Evolutionary conservation across 2,113 vertebrate species (phyloP), one percentile per base, ranked within the genome.

Genomic region (Nibea coibor): DNA sequence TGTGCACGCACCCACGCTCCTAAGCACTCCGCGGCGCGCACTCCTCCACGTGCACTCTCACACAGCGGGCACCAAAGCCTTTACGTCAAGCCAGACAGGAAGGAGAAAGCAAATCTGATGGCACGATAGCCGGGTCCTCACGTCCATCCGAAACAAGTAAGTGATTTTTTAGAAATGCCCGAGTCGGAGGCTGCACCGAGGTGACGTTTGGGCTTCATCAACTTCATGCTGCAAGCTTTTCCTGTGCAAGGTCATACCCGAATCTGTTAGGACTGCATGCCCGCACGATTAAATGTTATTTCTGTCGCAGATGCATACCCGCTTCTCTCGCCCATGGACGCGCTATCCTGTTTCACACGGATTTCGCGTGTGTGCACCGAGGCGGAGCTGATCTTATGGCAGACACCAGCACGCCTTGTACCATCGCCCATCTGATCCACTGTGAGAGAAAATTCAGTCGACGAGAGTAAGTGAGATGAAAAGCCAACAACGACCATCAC

Each of bases 381-480:
- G 35, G 80, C 78, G 50, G 78, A 85, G 72, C 80, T 73, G 85
- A 83, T 91, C 81, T 78, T 62, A 91, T 93, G 90, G 90, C 88
- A 77, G 87, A 82, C 77, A 75, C 54, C 86, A 28, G 67, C 75
- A 72, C 80, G 47, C 64, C 66, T 47, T 68, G 45, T 42, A 11
- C 74, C 74, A 19, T 81, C 88, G 84, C 63, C 70, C 72, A 77
- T 77, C 87, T 75, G 83, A 78, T 70, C 80, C 85, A 78, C 85
- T 81, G 84, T 84, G 81, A 88, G 58, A 66, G 66, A 64, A 66
- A 86, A 70, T 78, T 78, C 50, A 71, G 39, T 81, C 45, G 59
- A 67, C 31, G 51, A 75, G 43, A 73, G 64, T 72, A 70, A 24
- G 63, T 63, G 91, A 86, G 72, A 95, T 93, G 93, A 92, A 84